Conservation (phyloP, 2,797 vertebrate species). For the Sebastes steindachneri region DNA sequence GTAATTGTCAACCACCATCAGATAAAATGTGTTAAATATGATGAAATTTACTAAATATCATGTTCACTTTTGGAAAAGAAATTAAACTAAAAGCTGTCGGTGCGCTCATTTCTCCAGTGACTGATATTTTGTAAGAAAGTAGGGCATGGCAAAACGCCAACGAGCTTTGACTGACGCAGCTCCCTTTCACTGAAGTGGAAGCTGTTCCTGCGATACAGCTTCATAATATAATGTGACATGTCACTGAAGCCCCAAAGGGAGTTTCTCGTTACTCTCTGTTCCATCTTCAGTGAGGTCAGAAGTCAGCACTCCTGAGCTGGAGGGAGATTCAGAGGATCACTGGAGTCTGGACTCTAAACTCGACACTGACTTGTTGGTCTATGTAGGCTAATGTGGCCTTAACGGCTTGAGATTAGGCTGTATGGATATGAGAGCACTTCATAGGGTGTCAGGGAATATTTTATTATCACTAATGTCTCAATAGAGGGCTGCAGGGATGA, state of each 20-base stretch:
- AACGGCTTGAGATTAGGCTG: too few relatives aligned
- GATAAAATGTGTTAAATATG: not conserved
- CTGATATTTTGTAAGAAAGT: not conserved
- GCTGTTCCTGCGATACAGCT: not conserved
- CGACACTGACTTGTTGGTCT: not conserved
- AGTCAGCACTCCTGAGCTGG: not conserved
- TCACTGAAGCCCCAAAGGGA: constrained; percentile 25
- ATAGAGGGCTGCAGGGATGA: too few relatives aligned
- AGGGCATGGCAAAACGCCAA: not conserved
- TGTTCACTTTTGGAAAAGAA: not conserved
- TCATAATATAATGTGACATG: constrained; percentile 32
- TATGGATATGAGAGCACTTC: not conserved
- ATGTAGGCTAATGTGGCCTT: not conserved
- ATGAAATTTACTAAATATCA: not conserved
- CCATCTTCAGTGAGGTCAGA: not conserved
- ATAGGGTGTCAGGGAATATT: not conserved
- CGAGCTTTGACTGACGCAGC: not conserved
- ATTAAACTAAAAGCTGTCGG: not conserved
- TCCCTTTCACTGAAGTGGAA: not conserved
- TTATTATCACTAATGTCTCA: not conserved
- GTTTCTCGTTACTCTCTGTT: constrained; percentile 1
- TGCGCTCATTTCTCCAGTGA: not conserved
- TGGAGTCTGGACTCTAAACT: not conserved
- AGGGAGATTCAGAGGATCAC: not conserved
- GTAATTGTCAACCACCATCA: not conserved